Evolutionary conservation across 2,797 vertebrate species (phyloP).

Genomic region (Thaleichthys pacificus): DNA sequence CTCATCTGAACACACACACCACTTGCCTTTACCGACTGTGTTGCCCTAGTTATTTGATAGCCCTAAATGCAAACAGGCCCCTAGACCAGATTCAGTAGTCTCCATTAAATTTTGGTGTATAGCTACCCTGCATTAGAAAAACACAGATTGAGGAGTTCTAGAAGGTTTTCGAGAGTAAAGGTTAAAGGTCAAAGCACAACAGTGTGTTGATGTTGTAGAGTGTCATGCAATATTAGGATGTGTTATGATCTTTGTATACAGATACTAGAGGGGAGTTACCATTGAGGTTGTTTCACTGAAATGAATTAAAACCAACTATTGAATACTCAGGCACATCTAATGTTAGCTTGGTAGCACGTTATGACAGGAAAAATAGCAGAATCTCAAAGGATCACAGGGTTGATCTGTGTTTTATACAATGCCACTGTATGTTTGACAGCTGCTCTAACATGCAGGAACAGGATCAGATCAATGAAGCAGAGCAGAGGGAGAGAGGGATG

Average conservation of each 20-base stretch:
- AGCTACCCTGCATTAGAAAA: conserved; percentile 20
- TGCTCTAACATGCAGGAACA: not conserved
- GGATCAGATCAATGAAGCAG: not conserved
- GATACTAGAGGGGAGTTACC: not conserved
- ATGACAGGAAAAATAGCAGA: not conserved
- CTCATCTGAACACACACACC: not conserved
- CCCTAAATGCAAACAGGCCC: not conserved
- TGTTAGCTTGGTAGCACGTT: not conserved
- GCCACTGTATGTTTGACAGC: not conserved
- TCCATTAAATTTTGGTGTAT: conserved; percentile 12
- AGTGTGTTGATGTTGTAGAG: conserved; percentile 19
- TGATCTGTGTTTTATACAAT: not conserved
- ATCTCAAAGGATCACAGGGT: not conserved
- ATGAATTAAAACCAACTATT: conserved; percentile 4
- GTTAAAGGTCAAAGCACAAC: conserved; percentile 14
- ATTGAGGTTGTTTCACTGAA: conserved; percentile 9
- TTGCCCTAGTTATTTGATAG: not conserved
- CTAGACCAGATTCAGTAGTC: not conserved
- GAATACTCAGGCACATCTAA: conserved; percentile 1
- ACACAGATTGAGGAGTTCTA: conserved; percentile 1
- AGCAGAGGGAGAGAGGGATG: conserved; percentile 5
- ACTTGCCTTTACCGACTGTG: conserved; percentile 2
- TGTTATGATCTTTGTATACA: not conserved
- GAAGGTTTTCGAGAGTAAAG: conserved; percentile 15
- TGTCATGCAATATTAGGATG: conserved; percentile 21